Base-by-base conservation (phyloP, 2,113 vertebrate species). In the Diadophis punctatus region DNA sequence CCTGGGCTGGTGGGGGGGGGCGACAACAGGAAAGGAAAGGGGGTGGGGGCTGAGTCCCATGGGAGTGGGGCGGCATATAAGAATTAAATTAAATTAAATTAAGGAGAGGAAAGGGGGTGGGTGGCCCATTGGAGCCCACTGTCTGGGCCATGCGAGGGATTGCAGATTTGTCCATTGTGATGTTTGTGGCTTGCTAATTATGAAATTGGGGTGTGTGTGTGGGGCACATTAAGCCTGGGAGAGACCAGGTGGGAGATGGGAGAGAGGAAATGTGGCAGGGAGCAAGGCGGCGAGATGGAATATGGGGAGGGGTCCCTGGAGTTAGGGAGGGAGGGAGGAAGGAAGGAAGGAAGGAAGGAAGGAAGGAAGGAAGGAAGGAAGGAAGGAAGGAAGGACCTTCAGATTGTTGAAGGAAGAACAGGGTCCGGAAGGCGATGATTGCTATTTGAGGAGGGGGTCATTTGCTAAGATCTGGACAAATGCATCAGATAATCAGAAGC, bases 321-420 rank as follows among this genome's bases (percentile, higher is more conserved):
- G 30, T 10, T 0, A 22, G 5, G 53, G 18, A 53, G 18, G 53
- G 53, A 55, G 52, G 52, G 16, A 53, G 52, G 16, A 22, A 18
- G 52, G 3, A 53, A 18, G 52, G 3, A 53, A 55, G 18, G 4
- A 22, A 22, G 4, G 18, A 55, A 22, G 20, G 4, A 55, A 22
- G 53, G 18, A 23, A 1, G 55, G 22, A 56, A 2, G 22, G 4
- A 56, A 23, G 6, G 20, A 23, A 7, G 1, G 12, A 18, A 53
- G 0, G 52, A 7, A 22, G 18, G 0, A n/a, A 4, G 12, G 30
- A n/a, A 14, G 14, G n/a, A 0, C 5, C n/a, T 39, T 80, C 0
- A 6, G 34, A 80, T 20, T 20, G 23, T 49, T 27, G 39, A 14
- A 86, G 25, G 25, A 86, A 86, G 25, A 48, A 5, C 22, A 8